These are phyloP conservation scores for Oenanthe oenanthe DNA, from an alignment of 2,113 vertebrate species.

Conservation along the genomic window DNA sequence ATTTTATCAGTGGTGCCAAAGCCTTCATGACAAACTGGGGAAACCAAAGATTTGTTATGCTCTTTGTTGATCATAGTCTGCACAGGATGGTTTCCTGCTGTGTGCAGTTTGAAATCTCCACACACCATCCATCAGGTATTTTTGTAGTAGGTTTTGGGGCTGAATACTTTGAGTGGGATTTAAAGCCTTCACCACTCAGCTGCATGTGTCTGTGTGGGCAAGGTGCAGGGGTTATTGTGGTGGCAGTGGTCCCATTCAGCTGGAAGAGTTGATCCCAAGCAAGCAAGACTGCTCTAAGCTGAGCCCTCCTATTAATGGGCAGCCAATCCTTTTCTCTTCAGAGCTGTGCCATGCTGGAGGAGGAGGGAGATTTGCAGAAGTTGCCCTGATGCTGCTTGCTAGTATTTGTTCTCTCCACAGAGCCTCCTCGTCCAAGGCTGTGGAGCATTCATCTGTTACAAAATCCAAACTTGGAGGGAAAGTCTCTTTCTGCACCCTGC, in stretches of 20 bases:
- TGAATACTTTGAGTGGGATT: neutral
- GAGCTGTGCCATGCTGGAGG: neutral
- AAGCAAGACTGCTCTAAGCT: neutral
- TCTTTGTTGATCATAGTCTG: neutral
- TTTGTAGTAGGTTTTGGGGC: neutral
- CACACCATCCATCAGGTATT: neutral
- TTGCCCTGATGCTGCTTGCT: neutral
- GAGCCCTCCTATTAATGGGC: neutral
- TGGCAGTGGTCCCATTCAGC: neutral
- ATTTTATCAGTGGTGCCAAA: conserved; percentile 13
- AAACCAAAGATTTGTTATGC: neutral
- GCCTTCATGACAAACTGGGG: neutral
- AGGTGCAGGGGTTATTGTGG: neutral
- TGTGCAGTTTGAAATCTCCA: neutral
- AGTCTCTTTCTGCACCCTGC: neutral
- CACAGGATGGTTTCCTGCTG: neutral
- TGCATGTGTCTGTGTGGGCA: neutral
- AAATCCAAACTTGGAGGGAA: neutral
- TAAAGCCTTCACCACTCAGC: neutral
- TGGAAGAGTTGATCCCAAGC: neutral
- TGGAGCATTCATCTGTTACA: neutral
- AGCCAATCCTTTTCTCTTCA: neutral
- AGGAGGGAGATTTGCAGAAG: neutral
- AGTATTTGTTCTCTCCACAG: neutral
- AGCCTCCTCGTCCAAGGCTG: neutral